Base-by-base conservation (phyloP, 2,888 invertebrate species). In the Nomada goodeniana region DNA sequence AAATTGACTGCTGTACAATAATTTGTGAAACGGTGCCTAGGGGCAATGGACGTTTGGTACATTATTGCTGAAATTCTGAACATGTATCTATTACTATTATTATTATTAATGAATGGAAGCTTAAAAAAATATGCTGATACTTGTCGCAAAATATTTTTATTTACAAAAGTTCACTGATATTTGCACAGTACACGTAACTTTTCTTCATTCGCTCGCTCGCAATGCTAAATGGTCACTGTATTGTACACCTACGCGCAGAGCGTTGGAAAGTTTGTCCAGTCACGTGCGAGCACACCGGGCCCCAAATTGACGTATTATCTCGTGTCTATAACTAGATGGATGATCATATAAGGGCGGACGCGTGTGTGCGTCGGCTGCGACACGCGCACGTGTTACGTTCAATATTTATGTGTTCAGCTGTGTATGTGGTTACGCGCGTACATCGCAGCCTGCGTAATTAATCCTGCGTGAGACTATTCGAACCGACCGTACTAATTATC, bases 401-500 rank as follows among this genome's bases (percentile, higher is more conserved):
- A 79, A 83, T 83, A 83, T 83, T 83, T 83, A 79, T 83, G 83
- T 73, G 82, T 61, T 70, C 84, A 75, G 75, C 55, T 79, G 85
- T 69, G 85, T 76, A 82, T 67, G 84, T 70, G 70, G 80, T 73
- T 74, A 68, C 72, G 77, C 68, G 53, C 70, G 79, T 82, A 81
- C 85, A 81, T 77, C 77, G 83, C 65, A 81, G 76, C 76, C 83
- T 69, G 63, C 82, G 86, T 88, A 90, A 90, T 90, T 90, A 90
- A 90, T 90, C 89, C 88, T 83, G 84, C 86, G 82, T 82, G 86
- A 86, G 84, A 70, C 82, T 86, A 80, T 75, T 84, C 85, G 78
- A 84, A 86, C 88, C 85, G 83, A 76, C 73, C 73, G 86, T 83
- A 88, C 90, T 90, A 90, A 90, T 90, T 90, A 90, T 89, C 85